Conservation (phyloP, 2,113 vertebrate species). For the Myrmophylax atrothorax region DNA sequence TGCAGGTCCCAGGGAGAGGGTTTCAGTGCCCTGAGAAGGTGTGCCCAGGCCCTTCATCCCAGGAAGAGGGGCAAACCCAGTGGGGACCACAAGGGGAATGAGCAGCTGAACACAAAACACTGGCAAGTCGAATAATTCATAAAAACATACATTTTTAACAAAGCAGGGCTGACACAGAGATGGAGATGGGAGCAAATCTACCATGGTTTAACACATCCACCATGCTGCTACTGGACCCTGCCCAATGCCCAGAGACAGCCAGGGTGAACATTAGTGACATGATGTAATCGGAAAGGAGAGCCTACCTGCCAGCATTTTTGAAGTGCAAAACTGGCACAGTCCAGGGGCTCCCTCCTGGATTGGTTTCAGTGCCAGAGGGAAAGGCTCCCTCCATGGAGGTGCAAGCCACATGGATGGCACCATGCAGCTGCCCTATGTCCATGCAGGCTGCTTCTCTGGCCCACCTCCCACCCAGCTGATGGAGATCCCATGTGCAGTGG, state of each 20-base stretch:
- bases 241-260: not conserved
- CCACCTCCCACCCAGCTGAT: slow-evolving; percentile 5
- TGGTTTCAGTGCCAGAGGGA: slow-evolving; percentile 37
- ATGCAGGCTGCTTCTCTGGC: slow-evolving; percentile 35
- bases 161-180: slow-evolving; percentile 6
- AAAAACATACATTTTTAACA: slow-evolving; percentile 19
- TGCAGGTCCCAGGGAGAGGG: not conserved
- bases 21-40: rapidly evolving
- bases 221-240: not conserved
- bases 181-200: not conserved
- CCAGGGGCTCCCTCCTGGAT: slow-evolving; percentile 25
- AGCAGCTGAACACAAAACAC: not conserved
- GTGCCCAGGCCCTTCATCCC: not conserved
- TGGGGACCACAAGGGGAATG: not conserved
- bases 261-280: not conserved
- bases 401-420: not conserved
- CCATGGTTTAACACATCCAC: slow-evolving; percentile 26
- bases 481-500: rapidly evolving
- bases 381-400: not conserved
- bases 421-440: not conserved
- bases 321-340: not conserved
- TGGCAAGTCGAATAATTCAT: not conserved
- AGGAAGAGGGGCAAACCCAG: not conserved
- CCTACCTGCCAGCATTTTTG: slow-evolving; percentile 42
- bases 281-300: slow-evolving; percentile 29